Conservation (phyloP, 2,797 vertebrate genomes). For the Anableps anableps region DNA sequence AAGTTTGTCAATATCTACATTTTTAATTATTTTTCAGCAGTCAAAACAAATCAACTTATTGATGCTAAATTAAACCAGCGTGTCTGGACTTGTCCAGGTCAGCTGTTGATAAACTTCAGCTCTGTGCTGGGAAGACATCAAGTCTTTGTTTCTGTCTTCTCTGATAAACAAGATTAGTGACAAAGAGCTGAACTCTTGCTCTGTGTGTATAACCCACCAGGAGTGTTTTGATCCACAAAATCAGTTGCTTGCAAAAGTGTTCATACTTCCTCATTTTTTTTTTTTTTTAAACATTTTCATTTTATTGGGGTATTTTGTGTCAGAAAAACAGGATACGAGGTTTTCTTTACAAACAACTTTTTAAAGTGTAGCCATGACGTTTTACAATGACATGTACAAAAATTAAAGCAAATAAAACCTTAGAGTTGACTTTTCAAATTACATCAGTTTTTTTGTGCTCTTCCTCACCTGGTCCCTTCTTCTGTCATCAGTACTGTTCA, state of each 20-base stretch:
- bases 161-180: neutral
- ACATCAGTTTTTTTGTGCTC: no score
- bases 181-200: neutral
- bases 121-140: neutral
- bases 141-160: neutral
- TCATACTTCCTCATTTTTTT: neutral
- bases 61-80: no score
- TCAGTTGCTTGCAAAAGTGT: neutral
- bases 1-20: no score
- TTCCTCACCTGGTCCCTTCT: no score
- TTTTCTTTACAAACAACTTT: neutral
- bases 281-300: neutral
- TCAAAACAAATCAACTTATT: no score
- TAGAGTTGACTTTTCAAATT: no score
- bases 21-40: no score
- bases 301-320: neutral
- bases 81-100: conserved; percentile 7
- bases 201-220: neutral
- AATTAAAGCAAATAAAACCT: no score
- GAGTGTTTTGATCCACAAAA: neutral
- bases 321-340: neutral
- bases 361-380: no score
- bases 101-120: conserved; percentile 9
- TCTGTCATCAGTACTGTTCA: no score
- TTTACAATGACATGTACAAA: no score